These are phyloP conservation scores for Sebastes minor DNA, from an alignment of 2,797 vertebrate genomes.

Conservation along the genomic window DNA sequence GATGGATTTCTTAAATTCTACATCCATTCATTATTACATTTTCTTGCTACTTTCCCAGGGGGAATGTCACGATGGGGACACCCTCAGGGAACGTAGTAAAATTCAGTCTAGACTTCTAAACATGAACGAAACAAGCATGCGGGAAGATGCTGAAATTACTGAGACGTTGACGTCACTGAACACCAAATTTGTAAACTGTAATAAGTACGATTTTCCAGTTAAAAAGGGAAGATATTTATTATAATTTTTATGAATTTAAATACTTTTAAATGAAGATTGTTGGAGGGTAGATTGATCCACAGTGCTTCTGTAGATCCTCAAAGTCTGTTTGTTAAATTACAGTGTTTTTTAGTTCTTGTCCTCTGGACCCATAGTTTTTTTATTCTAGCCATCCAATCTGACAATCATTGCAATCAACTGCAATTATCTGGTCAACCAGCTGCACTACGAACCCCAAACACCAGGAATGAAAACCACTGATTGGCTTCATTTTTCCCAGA, in stretches of 20 bases:
- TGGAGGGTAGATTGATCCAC: neutral
- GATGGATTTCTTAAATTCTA: neutral
- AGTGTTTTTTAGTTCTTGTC: neutral
- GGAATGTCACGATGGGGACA: conserved; percentile 16
- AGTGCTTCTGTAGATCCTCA: neutral
- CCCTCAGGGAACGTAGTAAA: neutral
- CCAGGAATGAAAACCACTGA: neutral
- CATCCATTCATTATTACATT: neutral
- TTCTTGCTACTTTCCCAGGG: neutral
- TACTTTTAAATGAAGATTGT: neutral
- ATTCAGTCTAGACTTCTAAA: conserved; percentile 26
- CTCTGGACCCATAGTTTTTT: neutral
- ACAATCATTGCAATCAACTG: neutral
- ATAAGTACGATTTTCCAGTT: neutral
- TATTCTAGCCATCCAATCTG: neutral
- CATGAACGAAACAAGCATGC: conserved; percentile 11
- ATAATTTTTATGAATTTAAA: neutral
- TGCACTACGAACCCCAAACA: neutral
- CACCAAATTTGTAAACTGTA: neutral
- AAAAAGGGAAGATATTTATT: neutral
- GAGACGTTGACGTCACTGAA: neutral
- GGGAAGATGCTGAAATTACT: neutral
- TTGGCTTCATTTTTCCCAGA: neutral
- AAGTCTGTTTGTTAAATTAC: neutral
- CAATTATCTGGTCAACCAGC: neutral